These are phyloP conservation scores for Meiosimyza platycephala DNA, from an alignment of 2,888 invertebrate species.

Conservation along the genomic window DNA sequence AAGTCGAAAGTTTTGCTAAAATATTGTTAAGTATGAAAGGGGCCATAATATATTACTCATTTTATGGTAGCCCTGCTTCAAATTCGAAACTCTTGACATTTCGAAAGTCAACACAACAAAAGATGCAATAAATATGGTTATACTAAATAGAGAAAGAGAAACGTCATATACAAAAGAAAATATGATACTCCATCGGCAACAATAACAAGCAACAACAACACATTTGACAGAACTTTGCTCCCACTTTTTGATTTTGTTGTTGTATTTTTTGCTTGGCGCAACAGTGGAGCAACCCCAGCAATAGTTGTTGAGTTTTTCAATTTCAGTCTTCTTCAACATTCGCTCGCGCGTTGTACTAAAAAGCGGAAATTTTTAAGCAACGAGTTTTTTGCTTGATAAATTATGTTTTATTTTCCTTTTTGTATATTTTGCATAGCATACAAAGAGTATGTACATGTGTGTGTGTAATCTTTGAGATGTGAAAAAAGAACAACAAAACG, in stretches of 20 bases:
- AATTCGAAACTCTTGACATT: too few species aligned
- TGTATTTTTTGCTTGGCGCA: neutral
- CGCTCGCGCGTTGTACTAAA: neutral
- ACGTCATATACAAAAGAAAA: neutral
- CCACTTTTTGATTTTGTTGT: neutral
- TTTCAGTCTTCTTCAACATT: slow-evolving; percentile 23
- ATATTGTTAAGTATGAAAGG: too few species aligned
- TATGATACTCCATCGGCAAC: neutral
- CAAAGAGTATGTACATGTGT: slow-evolving; percentile 2
- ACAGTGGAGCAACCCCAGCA: neutral
- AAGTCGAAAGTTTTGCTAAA: too few species aligned
- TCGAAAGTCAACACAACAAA: too few species aligned
- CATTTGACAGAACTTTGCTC: neutral
- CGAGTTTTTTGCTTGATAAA: neutral
- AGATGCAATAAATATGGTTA: too few species aligned
- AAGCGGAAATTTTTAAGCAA: neutral
- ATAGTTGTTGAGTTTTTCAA: neutral
- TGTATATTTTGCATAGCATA: neutral
- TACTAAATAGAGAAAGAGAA: neutral
- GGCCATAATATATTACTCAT: too few species aligned
- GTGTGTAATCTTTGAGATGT: neutral
- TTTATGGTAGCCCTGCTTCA: too few species aligned
- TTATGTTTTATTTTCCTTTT: neutral
- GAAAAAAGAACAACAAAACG: too few species aligned
- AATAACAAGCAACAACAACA: too few species aligned